Evolutionary conservation across 2,113 vertebrate genomes (phyloP), one percentile per base, ranked within the genome.

Genomic region (Lophotis ruficrista): DNA sequence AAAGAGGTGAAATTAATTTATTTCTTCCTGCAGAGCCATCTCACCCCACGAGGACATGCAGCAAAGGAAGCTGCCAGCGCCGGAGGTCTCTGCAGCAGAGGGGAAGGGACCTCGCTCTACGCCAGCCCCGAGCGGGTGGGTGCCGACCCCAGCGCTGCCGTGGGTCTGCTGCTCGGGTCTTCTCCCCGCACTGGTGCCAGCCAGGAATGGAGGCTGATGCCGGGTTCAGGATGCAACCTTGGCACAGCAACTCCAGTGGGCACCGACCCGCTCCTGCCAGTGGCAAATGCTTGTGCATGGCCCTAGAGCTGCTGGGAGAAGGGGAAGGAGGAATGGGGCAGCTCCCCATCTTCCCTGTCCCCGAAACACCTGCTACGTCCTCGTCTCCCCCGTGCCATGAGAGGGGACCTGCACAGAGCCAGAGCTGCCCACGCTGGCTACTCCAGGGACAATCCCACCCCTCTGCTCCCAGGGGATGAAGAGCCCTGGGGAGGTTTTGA

Each of bases 281-380:
- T 81, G 80, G 45, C 48, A 61, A 33, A 30, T 7, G 10, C 31
- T 58, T 13, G 22, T 48, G 33, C 16, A 20, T 10, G n/a, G 47
- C 53, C 28, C 21, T 58, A 58, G 41, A 62, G 57, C 35, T 12
- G 33, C 1, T 82, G 50, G 62, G 30, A 77, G 43, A 72, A 80
- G 19, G 41, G 14, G 9, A 72, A 56, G 31, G 6, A 10, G 4
- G 16, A 41, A 38, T 45, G 14, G 3, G 30, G 24, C 17, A 58
- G 41, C 12, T 75, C 12, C 33, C 6, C 45, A 41, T 18, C 14
- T 31, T 37, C 43, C 27, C 41, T 69, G 17, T 24, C 33, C 3
- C 0, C 3, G 4, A 62, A 77, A 86, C 6, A 17, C 5, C 0
- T 23, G 5, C 19, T 37, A 21, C 1, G 2, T 35, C 64, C 62